phyloP scores from a whole-genome alignment of 2,113 vertebrate genomes.

The Scatophagus argus region DNA sequence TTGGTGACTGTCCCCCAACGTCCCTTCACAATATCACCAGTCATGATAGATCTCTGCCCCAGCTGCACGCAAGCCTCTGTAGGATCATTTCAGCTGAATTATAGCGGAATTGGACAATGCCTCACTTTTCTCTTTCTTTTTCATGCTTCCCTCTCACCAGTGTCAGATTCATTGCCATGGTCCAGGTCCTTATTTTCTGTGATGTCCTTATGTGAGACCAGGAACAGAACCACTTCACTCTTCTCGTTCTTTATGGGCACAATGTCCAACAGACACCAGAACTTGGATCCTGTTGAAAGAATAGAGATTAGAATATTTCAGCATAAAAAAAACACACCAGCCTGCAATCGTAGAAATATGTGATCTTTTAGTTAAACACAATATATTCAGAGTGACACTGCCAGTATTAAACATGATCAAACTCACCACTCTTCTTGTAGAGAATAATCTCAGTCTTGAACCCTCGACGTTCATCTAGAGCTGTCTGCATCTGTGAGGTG shows the following conservation, averaged over 20 bases:
- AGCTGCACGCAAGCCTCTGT: conserved; percentile 16
- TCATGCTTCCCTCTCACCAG: conserved; percentile 76
- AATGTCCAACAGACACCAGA: conserved; percentile 94
- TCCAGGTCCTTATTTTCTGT: conserved; percentile 88
- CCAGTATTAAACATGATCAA: not conserved
- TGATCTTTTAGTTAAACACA: not conserved
- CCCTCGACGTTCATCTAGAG: conserved; percentile 85
- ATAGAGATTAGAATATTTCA: not conserved
- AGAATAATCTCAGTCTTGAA: conserved; percentile 88
- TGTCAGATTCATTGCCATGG: conserved; percentile 83
- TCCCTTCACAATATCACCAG: not conserved
- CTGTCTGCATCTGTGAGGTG: conserved; percentile 84
- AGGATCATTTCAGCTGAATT: conserved; percentile 44
- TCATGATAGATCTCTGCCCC: not conserved
- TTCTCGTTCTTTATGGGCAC: conserved; percentile 96
- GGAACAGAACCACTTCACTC: conserved; percentile 92
- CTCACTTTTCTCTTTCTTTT: not conserved
- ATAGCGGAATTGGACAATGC: not conserved
- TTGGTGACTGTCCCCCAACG: not conserved
- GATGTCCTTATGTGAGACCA: conserved; percentile 94
- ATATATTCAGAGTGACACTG: not conserved
- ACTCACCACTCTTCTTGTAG: conserved; percentile 87
- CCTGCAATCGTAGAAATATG: too few species aligned
- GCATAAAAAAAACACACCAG: not conserved
- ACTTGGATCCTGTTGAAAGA: conserved; percentile 85